Evolutionary conservation across 2,113 vertebrate species (phyloP).

Genomic region (Nicator chloris): DNA sequence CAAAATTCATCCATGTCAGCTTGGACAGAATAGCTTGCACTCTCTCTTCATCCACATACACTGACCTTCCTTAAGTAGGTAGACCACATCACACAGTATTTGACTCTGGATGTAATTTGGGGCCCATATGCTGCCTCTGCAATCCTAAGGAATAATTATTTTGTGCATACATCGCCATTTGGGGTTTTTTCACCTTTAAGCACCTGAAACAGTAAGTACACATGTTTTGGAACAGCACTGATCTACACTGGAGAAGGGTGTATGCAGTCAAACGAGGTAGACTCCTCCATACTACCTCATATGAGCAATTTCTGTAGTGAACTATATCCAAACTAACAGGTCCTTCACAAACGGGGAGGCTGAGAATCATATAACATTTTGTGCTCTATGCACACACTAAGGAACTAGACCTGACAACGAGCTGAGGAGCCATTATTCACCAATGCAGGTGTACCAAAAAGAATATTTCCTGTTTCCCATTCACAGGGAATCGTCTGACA

Average conservation of each 20-base stretch:
- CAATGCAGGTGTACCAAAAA: background rate
- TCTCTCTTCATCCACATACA: background rate
- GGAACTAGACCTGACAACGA: background rate
- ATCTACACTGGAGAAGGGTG: background rate
- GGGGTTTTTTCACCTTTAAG: background rate
- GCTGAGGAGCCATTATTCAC: background rate
- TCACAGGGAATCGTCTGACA: background rate
- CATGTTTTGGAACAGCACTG: background rate
- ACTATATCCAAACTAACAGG: background rate
- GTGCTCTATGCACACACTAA: background rate
- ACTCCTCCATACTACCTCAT: background rate
- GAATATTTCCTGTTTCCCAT: background rate
- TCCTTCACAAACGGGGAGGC: background rate
- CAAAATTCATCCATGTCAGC: background rate
- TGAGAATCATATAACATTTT: background rate
- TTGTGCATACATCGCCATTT: accelerated
- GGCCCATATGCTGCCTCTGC: background rate
- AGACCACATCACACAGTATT: background rate
- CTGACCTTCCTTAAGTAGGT: background rate
- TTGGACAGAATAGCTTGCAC: background rate
- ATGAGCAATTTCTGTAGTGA: background rate
- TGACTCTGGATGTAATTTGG: background rate
- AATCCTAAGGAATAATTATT: background rate
- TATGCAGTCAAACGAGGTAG: background rate
- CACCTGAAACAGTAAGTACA: background rate